phyloP scores from a whole-genome alignment of 1,140 invertebrate species.

The Heterodera schachtii region DNA sequence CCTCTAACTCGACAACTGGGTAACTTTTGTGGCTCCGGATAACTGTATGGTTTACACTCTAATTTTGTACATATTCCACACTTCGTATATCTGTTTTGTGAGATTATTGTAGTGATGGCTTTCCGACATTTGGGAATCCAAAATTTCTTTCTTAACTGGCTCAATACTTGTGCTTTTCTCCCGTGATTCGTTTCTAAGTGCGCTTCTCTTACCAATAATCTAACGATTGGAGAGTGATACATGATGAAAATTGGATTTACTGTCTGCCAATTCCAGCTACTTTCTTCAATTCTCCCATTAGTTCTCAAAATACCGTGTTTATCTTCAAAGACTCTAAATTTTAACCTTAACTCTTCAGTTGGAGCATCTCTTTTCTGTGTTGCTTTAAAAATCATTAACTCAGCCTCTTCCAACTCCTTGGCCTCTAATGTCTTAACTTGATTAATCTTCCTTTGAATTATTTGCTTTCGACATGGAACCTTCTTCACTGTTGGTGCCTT shows the following conservation, averaged over 20 bases:
- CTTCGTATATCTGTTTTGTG: background rate
- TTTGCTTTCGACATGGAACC: too few species aligned
- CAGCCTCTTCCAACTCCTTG: background rate
- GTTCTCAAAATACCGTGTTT: background rate
- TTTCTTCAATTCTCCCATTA: background rate
- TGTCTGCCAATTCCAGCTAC: background rate
- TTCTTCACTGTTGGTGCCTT: too few species aligned
- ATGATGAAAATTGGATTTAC: background rate
- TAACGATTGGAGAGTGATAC: background rate
- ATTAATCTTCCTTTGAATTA: background rate
- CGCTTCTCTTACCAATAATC: background rate
- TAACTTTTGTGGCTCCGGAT: background rate
- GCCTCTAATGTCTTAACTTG: background rate
- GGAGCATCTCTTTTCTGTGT: background rate
- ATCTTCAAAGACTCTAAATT: background rate
- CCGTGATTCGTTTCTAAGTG: constrained; percentile 4
- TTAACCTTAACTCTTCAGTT: background rate
- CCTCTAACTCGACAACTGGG: background rate
- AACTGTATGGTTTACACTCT: background rate
- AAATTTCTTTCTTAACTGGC: constrained; percentile 7
- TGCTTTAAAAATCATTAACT: background rate
- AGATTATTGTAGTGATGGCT: background rate
- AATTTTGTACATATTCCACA: background rate
- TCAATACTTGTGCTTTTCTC: background rate
- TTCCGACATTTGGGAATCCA: background rate